Base-by-base conservation (phyloP, 2,888 invertebrate genomes). In the Phymatocera aterrima region DNA sequence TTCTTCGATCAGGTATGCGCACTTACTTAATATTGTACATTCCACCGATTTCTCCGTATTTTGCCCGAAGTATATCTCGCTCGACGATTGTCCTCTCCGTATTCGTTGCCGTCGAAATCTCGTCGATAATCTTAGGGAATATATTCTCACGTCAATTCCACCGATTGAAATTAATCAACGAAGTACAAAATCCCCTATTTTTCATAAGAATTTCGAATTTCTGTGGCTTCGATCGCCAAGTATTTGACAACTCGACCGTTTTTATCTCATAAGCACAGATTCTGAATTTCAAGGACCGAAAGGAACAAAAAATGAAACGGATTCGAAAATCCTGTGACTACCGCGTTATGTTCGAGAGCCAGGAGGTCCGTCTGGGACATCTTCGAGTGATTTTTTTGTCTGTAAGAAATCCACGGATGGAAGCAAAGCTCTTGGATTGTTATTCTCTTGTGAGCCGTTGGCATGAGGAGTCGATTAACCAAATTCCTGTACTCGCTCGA, bases 321-420 rank as follows among this genome's bases (percentile, higher is more conserved):
- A n/a, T n/a, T n/a, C n/a, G n/a, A n/a, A n/a, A n/a, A n/a, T n/a
- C n/a, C n/a, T n/a, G n/a, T 37, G 18, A 77, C 37, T 79, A 84
- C 83, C 81, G 78, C 48, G 8, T 79, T 37, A 15, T 83, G 83
- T 68, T 82, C 80, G 0, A 72, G 31, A 21, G 72, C 51, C 8
- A 72, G 18, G 0, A 72, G 78, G 18, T 89, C 91, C 74, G 87
- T 83, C 79, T 90, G 87, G 51, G 89, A 83, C 78, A 91, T 89
- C 21, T 72, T 72, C 18, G 10, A 3, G 34, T 10, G 6, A 51
- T 72, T 51, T 18, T 72, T 91, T 92, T 93, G 92, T 43, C 91
- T 90, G 51, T 91, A 89, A 60, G 92, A 91, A 64, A 94, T 88
- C 94, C 94, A 94, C 70, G 93, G 93, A 88, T 94, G 94, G 1